Percentiles rank a stretch among this genome's conserved stretches.
Conservation (phyloP, 2,797 vertebrate species). For the Eupleurogrammus muticus region DNA sequence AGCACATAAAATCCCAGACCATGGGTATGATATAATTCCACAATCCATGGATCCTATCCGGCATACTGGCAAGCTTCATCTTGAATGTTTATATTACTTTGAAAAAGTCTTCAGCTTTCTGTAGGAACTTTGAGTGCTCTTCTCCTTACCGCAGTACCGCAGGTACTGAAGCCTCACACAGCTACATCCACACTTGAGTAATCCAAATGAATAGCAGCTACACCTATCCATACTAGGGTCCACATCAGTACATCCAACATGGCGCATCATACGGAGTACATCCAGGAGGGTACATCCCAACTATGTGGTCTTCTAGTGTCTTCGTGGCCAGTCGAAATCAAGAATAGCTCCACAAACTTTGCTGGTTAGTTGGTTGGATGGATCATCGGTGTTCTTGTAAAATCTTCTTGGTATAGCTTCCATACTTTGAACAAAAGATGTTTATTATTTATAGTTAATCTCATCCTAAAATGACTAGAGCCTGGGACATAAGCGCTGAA, state of each 20-base stretch:
- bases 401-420: conserved; percentile 63
- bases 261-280: conserved; percentile 48
- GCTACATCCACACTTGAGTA: conserved; percentile 83
- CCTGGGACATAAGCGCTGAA: conserved; percentile 25
- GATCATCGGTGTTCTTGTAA: conserved; percentile 64
- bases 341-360: conserved; percentile 72
- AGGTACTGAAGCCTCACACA: conserved; percentile 50
- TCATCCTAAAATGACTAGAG: conserved; percentile 44
- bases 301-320: conserved; percentile 66
- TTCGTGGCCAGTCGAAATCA: conserved; percentile 71
- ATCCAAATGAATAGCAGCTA: conserved; percentile 76
- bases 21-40: conserved; percentile 70
- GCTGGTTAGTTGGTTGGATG: conserved; percentile 23
- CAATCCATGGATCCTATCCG: conserved; percentile 49
- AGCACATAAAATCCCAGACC: conserved; percentile 69
- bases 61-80: conserved; percentile 28
- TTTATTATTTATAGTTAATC: conserved; percentile 18
- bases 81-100: conserved; percentile 42
- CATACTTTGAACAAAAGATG: conserved; percentile 36
- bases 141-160: conserved; percentile 49
- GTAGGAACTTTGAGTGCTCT: conserved; percentile 25
- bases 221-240: conserved; percentile 70
- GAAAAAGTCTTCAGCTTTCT: conserved; percentile 56
- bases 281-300: conserved; percentile 76
- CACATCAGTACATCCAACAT: conserved; percentile 78